These are phyloP conservation scores for Embiotoca jacksoni DNA, from an alignment of 2,113 vertebrate genomes.

Conservation along the genomic window DNA sequence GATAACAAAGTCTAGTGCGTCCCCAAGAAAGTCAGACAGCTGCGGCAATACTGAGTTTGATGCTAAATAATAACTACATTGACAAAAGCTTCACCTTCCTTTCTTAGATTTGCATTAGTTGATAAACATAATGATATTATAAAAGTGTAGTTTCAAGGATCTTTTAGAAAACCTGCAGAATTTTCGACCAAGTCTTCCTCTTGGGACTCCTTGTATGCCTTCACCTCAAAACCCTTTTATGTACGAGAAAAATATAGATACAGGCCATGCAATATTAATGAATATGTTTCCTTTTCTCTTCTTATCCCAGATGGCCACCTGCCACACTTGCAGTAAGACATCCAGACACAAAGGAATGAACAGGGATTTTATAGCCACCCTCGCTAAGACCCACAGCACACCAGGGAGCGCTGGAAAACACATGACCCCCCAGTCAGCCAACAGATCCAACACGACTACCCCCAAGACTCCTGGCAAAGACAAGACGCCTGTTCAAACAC, in stretches of 20 bases:
- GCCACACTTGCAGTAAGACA: slow-evolving; percentile 89
- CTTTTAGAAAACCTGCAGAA: slow-evolving; percentile 7
- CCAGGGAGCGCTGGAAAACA: slow-evolving; percentile 69
- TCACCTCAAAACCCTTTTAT: slow-evolving; percentile 35
- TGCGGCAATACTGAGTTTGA: slow-evolving; percentile 10
- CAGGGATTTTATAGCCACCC: slow-evolving; percentile 81
- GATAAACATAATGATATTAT: neutral
- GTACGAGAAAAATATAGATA: slow-evolving; percentile 16
- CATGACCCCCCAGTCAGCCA: slow-evolving; percentile 72
- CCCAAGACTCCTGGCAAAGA: slow-evolving; percentile 67
- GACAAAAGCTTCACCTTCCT: slow-evolving; percentile 16
- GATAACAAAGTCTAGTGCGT: slow-evolving; percentile 8
- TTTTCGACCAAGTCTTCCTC: neutral
- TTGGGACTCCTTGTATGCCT: neutral
- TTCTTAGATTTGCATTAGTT: slow-evolving; percentile 3
- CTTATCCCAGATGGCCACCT: slow-evolving; percentile 88
- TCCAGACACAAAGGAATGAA: slow-evolving; percentile 86
- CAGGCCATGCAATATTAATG: slow-evolving; percentile 47
- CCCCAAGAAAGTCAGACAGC: slow-evolving; percentile 15
- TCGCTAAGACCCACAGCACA: slow-evolving; percentile 67
- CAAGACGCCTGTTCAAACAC: slow-evolving; percentile 65
- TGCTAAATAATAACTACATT: neutral
- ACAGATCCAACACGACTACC: slow-evolving; percentile 53
- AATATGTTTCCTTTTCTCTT: slow-evolving; percentile 36
- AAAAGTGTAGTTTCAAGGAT: neutral